A percentile compares a stretch with the other conserved stretches of the same genome.
Evolutionary conservation across 35 echinoderm and acorn worm species (phyloP).

Genomic region (Chiridota heheva): DNA sequence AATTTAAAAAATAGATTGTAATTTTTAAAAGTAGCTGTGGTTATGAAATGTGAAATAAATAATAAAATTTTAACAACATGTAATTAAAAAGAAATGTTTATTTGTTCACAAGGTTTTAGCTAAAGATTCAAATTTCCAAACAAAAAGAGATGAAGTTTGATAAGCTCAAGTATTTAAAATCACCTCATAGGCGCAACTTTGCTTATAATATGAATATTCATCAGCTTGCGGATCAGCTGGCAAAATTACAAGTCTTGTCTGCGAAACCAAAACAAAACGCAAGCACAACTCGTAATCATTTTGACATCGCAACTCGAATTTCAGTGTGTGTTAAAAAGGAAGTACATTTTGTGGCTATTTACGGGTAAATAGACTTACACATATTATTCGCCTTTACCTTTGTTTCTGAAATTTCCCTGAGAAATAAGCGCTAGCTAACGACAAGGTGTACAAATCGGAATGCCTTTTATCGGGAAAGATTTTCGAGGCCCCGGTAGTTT

Average conservation of each 20-base stretch:
- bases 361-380: background rate
- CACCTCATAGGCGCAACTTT: no score
- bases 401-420: background rate
- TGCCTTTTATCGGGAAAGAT: slow-evolving; percentile 42
- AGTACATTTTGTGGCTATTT: background rate
- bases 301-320: background rate
- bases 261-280: slow-evolving; percentile 34
- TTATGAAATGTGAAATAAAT: no score
- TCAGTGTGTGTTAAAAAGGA: background rate
- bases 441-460: background rate
- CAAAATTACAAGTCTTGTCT: slow-evolving; percentile 19
- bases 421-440: background rate
- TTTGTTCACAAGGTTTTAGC: no score
- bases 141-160: no score
- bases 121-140: no score
- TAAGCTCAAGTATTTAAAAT: no score
- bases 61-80: no score
- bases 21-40: no score
- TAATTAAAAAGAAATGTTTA: no score
- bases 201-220: no score
- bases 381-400: background rate
- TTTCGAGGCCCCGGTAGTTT: slow-evolving; percentile 21
- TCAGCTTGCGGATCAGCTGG: no score
- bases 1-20: no score
- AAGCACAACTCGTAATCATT: background rate